Evolutionary conservation across 2,113 vertebrate species (phyloP).

Genomic region (Otocyon megalotis): DNA sequence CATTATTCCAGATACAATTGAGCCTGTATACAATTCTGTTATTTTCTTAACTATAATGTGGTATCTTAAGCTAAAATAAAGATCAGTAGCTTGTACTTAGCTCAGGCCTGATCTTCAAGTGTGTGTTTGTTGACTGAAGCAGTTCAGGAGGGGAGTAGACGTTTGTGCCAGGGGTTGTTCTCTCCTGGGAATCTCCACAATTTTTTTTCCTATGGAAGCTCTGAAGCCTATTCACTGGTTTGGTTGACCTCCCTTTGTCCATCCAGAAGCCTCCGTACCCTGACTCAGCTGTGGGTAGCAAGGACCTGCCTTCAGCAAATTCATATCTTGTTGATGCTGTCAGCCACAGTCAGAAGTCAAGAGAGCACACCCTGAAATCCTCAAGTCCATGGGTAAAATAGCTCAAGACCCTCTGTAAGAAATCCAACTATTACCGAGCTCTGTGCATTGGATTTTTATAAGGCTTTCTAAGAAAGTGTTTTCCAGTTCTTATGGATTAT

Average conservation of each 20-base stretch:
- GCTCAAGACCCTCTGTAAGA: conserved; percentile 20
- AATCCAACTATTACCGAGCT: conserved; percentile 69
- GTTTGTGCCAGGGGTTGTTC: too few species aligned
- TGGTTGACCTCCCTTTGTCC: background rate
- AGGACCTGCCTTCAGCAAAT: background rate
- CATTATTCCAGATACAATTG: background rate
- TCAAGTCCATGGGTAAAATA: background rate
- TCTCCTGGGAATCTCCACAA: too few species aligned
- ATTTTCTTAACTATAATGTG: background rate
- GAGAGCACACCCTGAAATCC: too few species aligned
- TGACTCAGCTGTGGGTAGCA: background rate
- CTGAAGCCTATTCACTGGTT: background rate
- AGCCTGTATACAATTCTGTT: background rate
- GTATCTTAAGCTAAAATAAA: background rate
- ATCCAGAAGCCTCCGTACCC: background rate
- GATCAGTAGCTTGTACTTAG: background rate
- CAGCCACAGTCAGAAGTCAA: background rate
- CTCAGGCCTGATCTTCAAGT: background rate
- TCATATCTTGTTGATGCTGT: background rate
- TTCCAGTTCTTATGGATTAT: conserved; percentile 71
- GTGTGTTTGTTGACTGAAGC: background rate
- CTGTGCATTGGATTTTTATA: background rate
- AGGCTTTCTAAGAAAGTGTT: conserved; percentile 49
- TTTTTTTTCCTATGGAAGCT: background rate
- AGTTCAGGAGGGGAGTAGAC: background rate